These are phyloP conservation scores for Orbicella faveolata DNA, from an alignment of 64 coral and sea anemone genomes.

Conservation along the genomic window DNA sequence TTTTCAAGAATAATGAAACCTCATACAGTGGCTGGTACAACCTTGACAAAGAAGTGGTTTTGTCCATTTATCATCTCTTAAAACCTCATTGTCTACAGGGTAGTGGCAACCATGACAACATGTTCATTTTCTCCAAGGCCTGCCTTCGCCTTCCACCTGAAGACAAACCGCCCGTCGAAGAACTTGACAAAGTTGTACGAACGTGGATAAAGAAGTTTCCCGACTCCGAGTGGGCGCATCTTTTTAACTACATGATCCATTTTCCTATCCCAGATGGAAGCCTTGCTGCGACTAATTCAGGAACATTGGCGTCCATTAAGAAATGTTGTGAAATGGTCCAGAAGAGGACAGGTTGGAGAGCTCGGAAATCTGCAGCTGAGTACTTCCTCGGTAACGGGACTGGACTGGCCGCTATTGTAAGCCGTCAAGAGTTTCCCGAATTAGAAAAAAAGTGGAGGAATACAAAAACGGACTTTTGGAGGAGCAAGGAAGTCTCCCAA, in stretches of 20 bases:
- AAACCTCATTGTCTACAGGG: not conserved
- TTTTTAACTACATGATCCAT: conserved; percentile 74
- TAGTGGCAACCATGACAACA: not conserved
- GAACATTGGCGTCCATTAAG: conserved; percentile 8
- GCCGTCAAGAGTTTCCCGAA: conserved; percentile 25
- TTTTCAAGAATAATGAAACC: conserved; percentile 42
- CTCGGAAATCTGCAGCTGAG: conserved; percentile 56
- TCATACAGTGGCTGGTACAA: conserved; percentile 50
- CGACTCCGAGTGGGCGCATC: conserved; percentile 48
- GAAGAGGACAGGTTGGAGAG: not conserved
- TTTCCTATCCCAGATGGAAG: conserved; percentile 60
- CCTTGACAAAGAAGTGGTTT: not conserved
- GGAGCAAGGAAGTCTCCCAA: conserved; percentile 27
- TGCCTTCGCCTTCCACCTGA: not conserved
- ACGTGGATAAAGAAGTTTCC: conserved; percentile 8
- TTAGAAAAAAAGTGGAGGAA: conserved; percentile 5
- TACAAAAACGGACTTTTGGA: conserved; percentile 58
- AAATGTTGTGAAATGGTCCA: conserved; percentile 2
- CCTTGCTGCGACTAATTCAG: not conserved
- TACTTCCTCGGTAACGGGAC: conserved; percentile 66
- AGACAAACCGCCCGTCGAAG: conserved; percentile 1
- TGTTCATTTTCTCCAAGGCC: conserved; percentile 50
- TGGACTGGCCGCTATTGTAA: conserved; percentile 38
- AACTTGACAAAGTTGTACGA: not conserved
- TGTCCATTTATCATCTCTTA: conserved; percentile 24